Evolutionary conservation across 2,888 invertebrate genomes (phyloP).

Genomic region (Rhorus exstirpatorius): DNA sequence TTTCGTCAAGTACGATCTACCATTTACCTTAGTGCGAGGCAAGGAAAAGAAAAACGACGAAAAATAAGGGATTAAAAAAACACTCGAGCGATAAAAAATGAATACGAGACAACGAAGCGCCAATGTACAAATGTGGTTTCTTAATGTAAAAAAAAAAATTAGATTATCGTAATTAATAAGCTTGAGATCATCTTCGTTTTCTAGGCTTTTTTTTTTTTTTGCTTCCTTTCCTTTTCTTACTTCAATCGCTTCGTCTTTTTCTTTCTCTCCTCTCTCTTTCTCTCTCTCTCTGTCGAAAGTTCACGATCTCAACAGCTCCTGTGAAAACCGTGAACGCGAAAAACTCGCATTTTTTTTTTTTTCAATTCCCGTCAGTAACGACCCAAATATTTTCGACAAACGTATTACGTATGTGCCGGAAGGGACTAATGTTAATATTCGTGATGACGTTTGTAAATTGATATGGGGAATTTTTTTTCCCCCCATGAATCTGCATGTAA

Average conservation of each 20-base stretch:
- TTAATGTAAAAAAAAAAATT: slow-evolving; percentile 73
- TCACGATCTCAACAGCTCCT: neutral
- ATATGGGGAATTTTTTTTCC: neutral
- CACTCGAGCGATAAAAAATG: slow-evolving; percentile 77
- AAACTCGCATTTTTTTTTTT: slow-evolving; percentile 30
- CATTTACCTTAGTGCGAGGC: slow-evolving; percentile 71
- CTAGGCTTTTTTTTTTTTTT: slow-evolving; percentile 68
- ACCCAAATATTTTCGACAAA: neutral
- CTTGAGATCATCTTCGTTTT: slow-evolving; percentile 84
- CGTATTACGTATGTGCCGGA: neutral
- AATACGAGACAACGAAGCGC: slow-evolving; percentile 84
- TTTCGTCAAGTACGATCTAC: slow-evolving; percentile 70
- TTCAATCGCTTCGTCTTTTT: slow-evolving; percentile 59
- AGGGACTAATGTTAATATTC: slow-evolving; percentile 12
- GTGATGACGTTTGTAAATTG: slow-evolving; percentile 13
- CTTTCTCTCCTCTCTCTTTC: slow-evolving; percentile 32
- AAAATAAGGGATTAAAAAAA: no score
- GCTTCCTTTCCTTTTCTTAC: slow-evolving; percentile 51
- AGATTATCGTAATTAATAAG: slow-evolving; percentile 78
- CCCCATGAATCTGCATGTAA: neutral
- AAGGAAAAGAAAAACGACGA: slow-evolving; percentile 47
- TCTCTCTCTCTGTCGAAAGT: slow-evolving; percentile 39
- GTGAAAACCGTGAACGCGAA: slow-evolving; percentile 31
- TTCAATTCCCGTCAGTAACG: slow-evolving; percentile 8
- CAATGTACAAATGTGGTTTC: slow-evolving; percentile 81